A percentile compares a stretch with the other conserved stretches of the same genome.
These are phyloP conservation scores for Lutraria lutraria DNA, from an alignment of 2,888 invertebrate genomes.

Conservation along the genomic window DNA sequence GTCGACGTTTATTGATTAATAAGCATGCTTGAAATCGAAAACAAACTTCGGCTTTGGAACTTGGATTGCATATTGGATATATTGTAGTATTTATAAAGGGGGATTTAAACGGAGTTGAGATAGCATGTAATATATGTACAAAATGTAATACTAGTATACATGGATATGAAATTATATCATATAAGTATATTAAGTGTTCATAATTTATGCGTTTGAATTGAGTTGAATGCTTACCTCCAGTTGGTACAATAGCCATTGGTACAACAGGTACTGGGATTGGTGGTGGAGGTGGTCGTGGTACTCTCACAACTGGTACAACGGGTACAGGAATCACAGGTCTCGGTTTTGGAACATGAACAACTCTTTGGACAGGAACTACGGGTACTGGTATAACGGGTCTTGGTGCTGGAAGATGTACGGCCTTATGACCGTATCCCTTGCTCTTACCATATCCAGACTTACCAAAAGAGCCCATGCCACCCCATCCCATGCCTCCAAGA, in stretches of 20 bases:
- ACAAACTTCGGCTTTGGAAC: too few relatives aligned
- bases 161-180: too few relatives aligned
- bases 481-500: not conserved
- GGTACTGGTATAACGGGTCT: conserved; percentile 19
- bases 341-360: not conserved
- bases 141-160: too few relatives aligned
- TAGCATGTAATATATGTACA: too few relatives aligned
- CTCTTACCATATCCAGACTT: conserved; percentile 1
- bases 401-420: conserved; percentile 24
- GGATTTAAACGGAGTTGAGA: too few relatives aligned
- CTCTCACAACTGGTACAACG: not conserved
- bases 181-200: too few relatives aligned
- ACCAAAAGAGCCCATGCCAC: not conserved
- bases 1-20: too few relatives aligned
- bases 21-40: too few relatives aligned
- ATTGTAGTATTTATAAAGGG: too few relatives aligned
- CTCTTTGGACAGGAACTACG: not conserved
- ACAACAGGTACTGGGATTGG: conserved; percentile 41
- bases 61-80: too few relatives aligned
- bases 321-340: not conserved
- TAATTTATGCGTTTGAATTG: not conserved
- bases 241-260: conserved; percentile 41
- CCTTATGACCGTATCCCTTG: conserved; percentile 33
- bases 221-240: conserved; percentile 12
- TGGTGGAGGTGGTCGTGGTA: conserved; percentile 35